These are phyloP conservation scores for Ichneumon xanthorius DNA, from an alignment of 2,888 invertebrate genomes.

Conservation along the genomic window DNA sequence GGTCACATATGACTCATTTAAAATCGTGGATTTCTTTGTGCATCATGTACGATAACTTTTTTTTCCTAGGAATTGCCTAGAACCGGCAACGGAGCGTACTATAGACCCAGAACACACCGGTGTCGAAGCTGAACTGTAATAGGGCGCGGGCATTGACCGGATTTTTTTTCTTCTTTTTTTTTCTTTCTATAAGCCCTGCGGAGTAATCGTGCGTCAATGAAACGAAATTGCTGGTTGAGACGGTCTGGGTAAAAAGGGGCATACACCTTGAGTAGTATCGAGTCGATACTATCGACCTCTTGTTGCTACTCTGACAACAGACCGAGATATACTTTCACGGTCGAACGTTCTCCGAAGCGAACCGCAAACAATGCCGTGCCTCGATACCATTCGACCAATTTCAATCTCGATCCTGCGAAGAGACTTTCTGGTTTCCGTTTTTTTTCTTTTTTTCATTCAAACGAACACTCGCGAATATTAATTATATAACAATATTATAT, in stretches of 20 bases:
- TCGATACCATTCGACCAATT: slow-evolving; percentile 11
- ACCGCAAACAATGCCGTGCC: slow-evolving; percentile 24
- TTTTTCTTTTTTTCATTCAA: not conserved
- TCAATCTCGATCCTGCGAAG: not conserved
- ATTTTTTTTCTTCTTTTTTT: not conserved
- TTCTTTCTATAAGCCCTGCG: not conserved
- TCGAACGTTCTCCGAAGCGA: slow-evolving; percentile 43
- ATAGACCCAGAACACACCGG: not conserved
- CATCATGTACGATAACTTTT: too few relatives aligned
- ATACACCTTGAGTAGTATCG: slow-evolving; percentile 5
- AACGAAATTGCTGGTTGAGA: slow-evolving; percentile 29
- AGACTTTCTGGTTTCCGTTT: not conserved
- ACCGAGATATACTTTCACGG: slow-evolving; percentile 42
- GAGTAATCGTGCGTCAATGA: slow-evolving; percentile 15
- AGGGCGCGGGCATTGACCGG: not conserved
- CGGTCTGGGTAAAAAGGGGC: slow-evolving; percentile 20
- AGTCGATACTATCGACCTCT: slow-evolving; percentile 24
- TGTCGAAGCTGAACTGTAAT: not conserved
- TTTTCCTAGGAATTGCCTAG: not conserved
- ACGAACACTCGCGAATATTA: not conserved
- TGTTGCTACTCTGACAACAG: slow-evolving; percentile 13
- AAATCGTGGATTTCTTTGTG: not conserved
- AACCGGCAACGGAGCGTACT: not conserved
- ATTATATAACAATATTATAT: too few relatives aligned
- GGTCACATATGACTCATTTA: not conserved